These are phyloP conservation scores for Drosophila repleta DNA, from an alignment of 1,140 invertebrate genomes.

Conservation along the genomic window DNA sequence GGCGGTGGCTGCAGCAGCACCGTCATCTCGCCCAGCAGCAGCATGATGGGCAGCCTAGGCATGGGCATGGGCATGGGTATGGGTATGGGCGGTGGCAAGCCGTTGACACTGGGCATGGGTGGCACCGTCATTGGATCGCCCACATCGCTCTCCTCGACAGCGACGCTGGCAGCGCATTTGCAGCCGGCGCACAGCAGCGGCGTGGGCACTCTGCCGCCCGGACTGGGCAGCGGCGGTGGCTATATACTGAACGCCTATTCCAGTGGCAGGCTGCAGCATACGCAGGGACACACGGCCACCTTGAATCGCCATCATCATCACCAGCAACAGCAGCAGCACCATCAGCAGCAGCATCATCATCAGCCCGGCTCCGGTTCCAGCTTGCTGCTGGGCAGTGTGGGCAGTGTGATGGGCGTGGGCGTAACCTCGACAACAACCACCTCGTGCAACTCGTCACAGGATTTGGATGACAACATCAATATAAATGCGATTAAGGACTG, in stretches of 20 bases:
- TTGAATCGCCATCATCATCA: slow-evolving; percentile 70
- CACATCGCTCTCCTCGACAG: slow-evolving; percentile 68
- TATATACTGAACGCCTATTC: slow-evolving; percentile 71
- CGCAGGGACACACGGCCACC: slow-evolving; percentile 54
- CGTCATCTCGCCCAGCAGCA: slow-evolving; percentile 73
- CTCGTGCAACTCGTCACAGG: slow-evolving; percentile 80
- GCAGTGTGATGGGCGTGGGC: slow-evolving; percentile 70
- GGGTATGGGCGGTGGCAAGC: slow-evolving; percentile 7
- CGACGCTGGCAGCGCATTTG: slow-evolving; percentile 62
- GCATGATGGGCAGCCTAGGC: slow-evolving; percentile 58
- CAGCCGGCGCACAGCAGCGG: slow-evolving; percentile 68
- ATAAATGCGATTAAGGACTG: slow-evolving; percentile 83
- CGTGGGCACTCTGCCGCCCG: slow-evolving; percentile 72
- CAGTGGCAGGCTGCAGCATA: slow-evolving; percentile 62
- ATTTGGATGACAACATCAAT: slow-evolving; percentile 81
- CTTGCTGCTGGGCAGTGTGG: slow-evolving; percentile 67
- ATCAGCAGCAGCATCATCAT: slow-evolving; percentile 53
- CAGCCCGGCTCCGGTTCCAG: slow-evolving; percentile 68
- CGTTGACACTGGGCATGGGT: slow-evolving; percentile 50
- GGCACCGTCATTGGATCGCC: slow-evolving; percentile 65
- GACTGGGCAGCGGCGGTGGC: slow-evolving; percentile 71
- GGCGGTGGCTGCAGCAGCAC: slow-evolving; percentile 74
- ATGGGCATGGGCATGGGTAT: slow-evolving; percentile 3
- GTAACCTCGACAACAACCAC: slow-evolving; percentile 69
- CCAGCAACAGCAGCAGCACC: slow-evolving; percentile 43